Evolutionary conservation across 2,113 vertebrate species (phyloP).

Genomic region (Phalacrocorax pelagicus): DNA sequence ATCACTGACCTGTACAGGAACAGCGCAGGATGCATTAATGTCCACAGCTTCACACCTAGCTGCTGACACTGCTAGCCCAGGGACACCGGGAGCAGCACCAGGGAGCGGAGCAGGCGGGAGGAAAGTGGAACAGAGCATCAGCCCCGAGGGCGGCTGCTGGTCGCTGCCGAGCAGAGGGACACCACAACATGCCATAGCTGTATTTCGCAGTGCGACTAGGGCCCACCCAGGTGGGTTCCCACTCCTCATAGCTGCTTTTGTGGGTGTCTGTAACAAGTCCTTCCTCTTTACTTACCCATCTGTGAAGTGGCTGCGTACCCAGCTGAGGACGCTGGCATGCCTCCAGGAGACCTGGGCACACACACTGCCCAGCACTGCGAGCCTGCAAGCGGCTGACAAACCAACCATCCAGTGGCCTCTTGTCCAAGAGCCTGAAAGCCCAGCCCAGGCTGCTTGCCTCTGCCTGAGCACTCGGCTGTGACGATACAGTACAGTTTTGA

Average conservation of each 20-base stretch:
- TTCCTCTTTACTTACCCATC: background rate
- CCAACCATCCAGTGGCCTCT: background rate
- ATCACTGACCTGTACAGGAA: background rate
- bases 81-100: accelerated
- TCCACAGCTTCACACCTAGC: background rate
- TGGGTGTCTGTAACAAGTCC: background rate
- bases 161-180: background rate
- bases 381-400: background rate
- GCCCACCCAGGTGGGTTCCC: background rate
- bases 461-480: background rate
- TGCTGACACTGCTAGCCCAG: background rate
- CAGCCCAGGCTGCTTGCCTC: background rate
- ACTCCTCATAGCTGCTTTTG: background rate
- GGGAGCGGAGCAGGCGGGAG: background rate
- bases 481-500: background rate
- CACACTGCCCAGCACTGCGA: accelerated
- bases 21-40: background rate
- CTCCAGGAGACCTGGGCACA: background rate
- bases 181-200: background rate
- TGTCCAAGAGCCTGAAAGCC: background rate
- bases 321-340: background rate
- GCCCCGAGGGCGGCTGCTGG: accelerated
- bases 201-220: background rate
- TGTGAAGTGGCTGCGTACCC: background rate
- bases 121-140: background rate